A percentile compares a stretch with the other conserved stretches of the same genome.
These are phyloP conservation scores for Myrmophylax atrothorax DNA, from an alignment of 2,113 vertebrate species.

Conservation along the genomic window DNA sequence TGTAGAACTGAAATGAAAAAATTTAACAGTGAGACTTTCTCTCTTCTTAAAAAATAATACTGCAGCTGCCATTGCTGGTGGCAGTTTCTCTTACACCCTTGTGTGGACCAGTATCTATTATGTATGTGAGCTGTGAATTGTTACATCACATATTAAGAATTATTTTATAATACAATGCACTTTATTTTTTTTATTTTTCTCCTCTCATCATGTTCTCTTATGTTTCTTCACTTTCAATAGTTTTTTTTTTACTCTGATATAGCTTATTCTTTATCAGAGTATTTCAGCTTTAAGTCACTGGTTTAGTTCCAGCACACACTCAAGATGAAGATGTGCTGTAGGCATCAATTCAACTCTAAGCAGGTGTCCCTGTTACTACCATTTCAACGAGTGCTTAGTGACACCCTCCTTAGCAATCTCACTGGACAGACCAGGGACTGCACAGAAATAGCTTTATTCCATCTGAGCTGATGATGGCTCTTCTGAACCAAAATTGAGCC, in stretches of 20 bases:
- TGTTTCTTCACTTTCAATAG: background rate
- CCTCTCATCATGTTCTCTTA: background rate
- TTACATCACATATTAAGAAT: background rate
- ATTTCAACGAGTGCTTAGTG: background rate
- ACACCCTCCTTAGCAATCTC: background rate
- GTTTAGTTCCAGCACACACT: background rate
- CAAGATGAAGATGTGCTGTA: background rate
- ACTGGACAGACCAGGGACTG: background rate
- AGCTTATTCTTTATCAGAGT: background rate
- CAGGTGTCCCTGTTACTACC: background rate
- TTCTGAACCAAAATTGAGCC: background rate
- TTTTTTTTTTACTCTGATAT: background rate
- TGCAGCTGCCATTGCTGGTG: background rate
- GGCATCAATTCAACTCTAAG: background rate
- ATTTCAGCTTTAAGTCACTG: background rate
- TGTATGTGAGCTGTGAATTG: background rate
- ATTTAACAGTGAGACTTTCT: background rate
- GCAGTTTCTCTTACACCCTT: background rate
- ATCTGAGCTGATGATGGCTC: background rate
- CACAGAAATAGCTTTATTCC: background rate
- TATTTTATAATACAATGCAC: background rate
- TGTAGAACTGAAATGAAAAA: background rate
- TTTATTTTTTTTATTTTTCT: background rate
- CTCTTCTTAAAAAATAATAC: background rate
- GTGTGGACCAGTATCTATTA: background rate